Evolutionary conservation across 2,113 vertebrate genomes (phyloP).

Genomic region (Neodontobutis hainanensis): DNA sequence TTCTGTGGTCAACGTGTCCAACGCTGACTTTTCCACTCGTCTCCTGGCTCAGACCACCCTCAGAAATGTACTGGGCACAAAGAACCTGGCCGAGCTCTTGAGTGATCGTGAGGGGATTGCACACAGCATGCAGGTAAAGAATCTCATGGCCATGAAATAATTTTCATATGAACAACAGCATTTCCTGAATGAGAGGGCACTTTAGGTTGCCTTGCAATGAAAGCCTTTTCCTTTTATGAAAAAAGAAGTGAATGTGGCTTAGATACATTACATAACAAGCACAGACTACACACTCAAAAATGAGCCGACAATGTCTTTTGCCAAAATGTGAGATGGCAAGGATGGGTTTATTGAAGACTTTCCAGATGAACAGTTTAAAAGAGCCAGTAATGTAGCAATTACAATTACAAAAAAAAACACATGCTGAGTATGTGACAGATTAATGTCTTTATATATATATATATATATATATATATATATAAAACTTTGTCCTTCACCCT

Average conservation of each 20-base stretch:
- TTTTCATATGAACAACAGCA: neutral
- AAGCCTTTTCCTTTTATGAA: too few relatives aligned
- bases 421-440: too few relatives aligned
- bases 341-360: too few relatives aligned
- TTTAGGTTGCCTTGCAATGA: too few relatives aligned
- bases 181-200: too few relatives aligned
- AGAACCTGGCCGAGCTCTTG: conserved; percentile 84
- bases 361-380: too few relatives aligned
- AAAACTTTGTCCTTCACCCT: too few relatives aligned
- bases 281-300: neutral
- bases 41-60: conserved; percentile 88
- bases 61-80: conserved; percentile 87
- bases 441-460: too few relatives aligned
- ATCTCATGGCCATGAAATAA: neutral
- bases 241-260: neutral
- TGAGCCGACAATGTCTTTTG: neutral
- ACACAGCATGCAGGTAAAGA: conserved; percentile 85
- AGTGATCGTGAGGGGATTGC: conserved; percentile 86
- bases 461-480: too few relatives aligned
- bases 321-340: too few relatives aligned
- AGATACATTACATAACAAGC: neutral
- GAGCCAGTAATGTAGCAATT: too few relatives aligned
- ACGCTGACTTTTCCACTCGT: conserved; percentile 84
- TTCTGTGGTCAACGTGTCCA: conserved; percentile 84
- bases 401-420: too few relatives aligned